These are phyloP conservation scores for Oxyruncus cristatus DNA, from an alignment of 2,113 vertebrate genomes.

Conservation along the genomic window DNA sequence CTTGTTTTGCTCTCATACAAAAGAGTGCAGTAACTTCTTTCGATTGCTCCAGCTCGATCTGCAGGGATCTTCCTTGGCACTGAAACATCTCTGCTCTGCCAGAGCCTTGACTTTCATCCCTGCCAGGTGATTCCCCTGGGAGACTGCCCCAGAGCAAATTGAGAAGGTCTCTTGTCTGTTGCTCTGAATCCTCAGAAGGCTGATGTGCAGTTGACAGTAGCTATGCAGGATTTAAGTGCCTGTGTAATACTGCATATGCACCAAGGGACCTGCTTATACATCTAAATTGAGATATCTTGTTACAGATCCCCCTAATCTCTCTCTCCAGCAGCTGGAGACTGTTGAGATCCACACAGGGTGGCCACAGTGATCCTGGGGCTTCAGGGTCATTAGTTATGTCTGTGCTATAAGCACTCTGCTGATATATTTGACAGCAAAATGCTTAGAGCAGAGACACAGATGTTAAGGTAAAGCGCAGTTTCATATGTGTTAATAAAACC, in stretches of 20 bases:
- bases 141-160: neutral
- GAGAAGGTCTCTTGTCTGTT: neutral
- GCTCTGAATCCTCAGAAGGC: neutral
- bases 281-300: neutral
- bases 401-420: neutral
- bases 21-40: neutral
- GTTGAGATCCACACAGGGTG: neutral
- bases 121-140: neutral
- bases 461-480: neutral
- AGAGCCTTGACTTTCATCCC: neutral
- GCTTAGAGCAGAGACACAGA: neutral
- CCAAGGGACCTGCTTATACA: neutral
- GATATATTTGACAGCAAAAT: neutral
- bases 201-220: neutral
- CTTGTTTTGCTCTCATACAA: neutral
- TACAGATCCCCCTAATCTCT: neutral
- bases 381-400: neutral
- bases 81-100: neutral
- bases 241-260: neutral
- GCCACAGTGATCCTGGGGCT: neutral
- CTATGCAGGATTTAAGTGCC: neutral
- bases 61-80: neutral
- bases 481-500: neutral
- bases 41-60: neutral
- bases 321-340: neutral